phyloP scores from a whole-genome alignment of 2,888 invertebrate species.

The Calliphora vomitoria region DNA sequence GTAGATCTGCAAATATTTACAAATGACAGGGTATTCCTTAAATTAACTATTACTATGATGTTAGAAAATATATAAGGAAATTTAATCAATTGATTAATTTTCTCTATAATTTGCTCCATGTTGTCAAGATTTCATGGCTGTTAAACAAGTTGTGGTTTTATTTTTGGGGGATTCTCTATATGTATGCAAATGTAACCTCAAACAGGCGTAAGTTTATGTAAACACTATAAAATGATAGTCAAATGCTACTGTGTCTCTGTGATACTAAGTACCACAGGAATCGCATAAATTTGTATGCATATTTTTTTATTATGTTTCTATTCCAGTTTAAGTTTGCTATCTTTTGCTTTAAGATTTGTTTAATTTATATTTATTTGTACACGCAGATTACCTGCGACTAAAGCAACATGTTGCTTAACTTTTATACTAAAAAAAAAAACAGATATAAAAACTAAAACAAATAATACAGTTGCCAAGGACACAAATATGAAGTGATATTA shows the following conservation, averaged over 20 bases:
- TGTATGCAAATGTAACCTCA: neutral
- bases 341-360: slow-evolving; percentile 38
- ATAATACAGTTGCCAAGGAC: slow-evolving; percentile 42
- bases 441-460: neutral
- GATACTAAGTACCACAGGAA: neutral
- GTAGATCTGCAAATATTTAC: neutral
- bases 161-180: neutral
- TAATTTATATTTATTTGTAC: slow-evolving; percentile 45
- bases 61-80: too few species aligned
- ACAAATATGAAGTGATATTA: slow-evolving; percentile 15
- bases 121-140: too few species aligned
- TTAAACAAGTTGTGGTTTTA: neutral
- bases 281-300: slow-evolving; percentile 29
- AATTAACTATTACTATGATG: neutral
- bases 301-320: neutral
- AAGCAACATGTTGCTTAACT: slow-evolving; percentile 66
- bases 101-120: neutral
- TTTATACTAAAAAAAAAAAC: slow-evolving; percentile 12
- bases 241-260: neutral
- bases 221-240: slow-evolving; percentile 15
- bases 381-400: slow-evolving; percentile 62
- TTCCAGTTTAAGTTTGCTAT: slow-evolving; percentile 10
- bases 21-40: neutral
- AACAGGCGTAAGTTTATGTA: neutral
- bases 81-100: too few species aligned